A percentile compares a stretch with the other conserved stretches of the same genome.
These are phyloP conservation scores for Halocaridina rubra DNA, from an alignment of 2,888 invertebrate genomes.

Conservation along the genomic window DNA sequence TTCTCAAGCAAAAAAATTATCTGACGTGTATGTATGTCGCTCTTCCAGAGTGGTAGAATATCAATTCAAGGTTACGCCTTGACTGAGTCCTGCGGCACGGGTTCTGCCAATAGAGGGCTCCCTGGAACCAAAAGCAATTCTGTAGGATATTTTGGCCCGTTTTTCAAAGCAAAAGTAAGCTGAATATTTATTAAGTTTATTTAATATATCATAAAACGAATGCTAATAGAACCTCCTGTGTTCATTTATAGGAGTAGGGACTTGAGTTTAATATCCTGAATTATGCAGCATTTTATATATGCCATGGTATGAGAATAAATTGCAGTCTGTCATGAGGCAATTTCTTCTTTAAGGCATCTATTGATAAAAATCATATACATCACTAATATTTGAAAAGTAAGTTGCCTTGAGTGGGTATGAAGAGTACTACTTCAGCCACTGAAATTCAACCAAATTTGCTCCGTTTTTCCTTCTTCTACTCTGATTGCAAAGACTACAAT, in stretches of 20 bases:
- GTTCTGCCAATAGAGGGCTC: constrained; percentile 67
- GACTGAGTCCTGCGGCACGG: constrained; percentile 78
- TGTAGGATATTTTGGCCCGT: constrained; percentile 74
- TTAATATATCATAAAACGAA: background rate
- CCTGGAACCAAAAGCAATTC: constrained; percentile 65
- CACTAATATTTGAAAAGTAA: too few species aligned
- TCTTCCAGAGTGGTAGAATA: background rate
- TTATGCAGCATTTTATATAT: background rate
- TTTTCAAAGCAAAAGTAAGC: constrained; percentile 70
- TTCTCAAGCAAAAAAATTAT: too few species aligned
- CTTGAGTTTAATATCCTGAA: background rate
- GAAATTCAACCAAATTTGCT: too few species aligned
- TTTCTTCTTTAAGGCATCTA: too few species aligned
- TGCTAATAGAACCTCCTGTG: background rate
- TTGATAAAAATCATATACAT: too few species aligned
- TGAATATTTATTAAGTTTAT: background rate
- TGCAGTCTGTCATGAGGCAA: too few species aligned
- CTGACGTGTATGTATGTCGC: constrained; percentile 79
- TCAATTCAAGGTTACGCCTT: constrained; percentile 77
- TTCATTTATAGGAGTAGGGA: background rate
- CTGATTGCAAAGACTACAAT: too few species aligned
- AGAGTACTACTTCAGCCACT: too few species aligned
- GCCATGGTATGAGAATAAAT: too few species aligned
- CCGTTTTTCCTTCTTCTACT: too few species aligned
- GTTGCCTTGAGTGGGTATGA: too few species aligned